phyloP scores from a whole-genome alignment of 1,140 invertebrate species.

The Drepana arcuata region DNA sequence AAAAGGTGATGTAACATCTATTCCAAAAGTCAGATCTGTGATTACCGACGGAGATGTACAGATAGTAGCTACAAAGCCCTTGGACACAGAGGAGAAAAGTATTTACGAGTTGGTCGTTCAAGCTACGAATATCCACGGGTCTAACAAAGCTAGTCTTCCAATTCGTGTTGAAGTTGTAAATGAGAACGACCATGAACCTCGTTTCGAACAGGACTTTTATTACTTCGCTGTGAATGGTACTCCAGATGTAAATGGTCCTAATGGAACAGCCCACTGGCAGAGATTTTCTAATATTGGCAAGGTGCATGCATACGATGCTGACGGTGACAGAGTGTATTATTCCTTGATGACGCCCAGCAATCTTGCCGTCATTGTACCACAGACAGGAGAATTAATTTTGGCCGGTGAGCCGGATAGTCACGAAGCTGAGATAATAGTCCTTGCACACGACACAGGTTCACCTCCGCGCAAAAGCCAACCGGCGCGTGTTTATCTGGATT shows the following conservation, averaged over 20 bases:
- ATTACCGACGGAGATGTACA: constrained; percentile 75
- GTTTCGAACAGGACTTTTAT: constrained; percentile 84
- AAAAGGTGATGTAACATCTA: constrained; percentile 67
- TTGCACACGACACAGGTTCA: constrained; percentile 85
- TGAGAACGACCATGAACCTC: constrained; percentile 92
- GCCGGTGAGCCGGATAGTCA: constrained; percentile 81
- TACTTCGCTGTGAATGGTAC: constrained; percentile 80
- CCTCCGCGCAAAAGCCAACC: constrained; percentile 80
- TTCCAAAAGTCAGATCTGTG: constrained; percentile 74
- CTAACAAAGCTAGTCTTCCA: constrained; percentile 81
- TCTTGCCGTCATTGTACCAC: constrained; percentile 88
- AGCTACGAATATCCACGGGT: constrained; percentile 80
- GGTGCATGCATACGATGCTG: constrained; percentile 86
- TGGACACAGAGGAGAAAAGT: constrained; percentile 82
- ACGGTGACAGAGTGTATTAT: constrained; percentile 90
- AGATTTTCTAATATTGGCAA: constrained; percentile 85
- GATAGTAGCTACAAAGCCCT: constrained; percentile 78
- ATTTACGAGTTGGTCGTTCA: constrained; percentile 81
- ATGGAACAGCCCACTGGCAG: constrained; percentile 76
- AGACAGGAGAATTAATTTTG: constrained; percentile 90
- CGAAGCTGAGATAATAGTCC: constrained; percentile 79
- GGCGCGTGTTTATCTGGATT: constrained; percentile 83
- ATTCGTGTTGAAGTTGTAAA: constrained; percentile 84
- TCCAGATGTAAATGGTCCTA: constrained; percentile 64
- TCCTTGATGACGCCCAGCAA: constrained; percentile 84